These are phyloP conservation scores for Tolypeutes matacus DNA, from an alignment of 2,797 vertebrate genomes.

Conservation along the genomic window DNA sequence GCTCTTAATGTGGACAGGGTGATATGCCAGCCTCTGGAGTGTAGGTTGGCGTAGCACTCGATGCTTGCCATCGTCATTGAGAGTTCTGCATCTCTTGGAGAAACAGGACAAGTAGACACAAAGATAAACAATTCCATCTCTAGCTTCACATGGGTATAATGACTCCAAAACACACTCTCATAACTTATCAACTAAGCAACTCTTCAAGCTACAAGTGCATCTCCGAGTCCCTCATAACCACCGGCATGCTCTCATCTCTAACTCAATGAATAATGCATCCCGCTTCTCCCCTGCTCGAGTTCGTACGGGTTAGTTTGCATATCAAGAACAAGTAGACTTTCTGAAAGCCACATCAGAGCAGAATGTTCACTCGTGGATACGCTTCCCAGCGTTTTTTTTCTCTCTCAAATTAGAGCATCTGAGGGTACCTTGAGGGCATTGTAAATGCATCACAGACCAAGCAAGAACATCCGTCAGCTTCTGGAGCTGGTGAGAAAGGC, in stretches of 20 bases:
- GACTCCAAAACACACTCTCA: neutral
- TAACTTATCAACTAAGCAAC: conserved; percentile 12
- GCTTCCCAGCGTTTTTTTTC: neutral
- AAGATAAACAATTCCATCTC: neutral
- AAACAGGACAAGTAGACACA: neutral
- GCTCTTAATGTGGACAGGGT: neutral
- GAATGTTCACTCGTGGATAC: neutral
- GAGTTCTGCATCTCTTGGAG: neutral
- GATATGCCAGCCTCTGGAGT: neutral
- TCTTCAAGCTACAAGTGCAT: neutral
- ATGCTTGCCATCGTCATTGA: neutral
- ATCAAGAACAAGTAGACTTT: conserved; percentile 45
- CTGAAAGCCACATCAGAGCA: conserved; percentile 45
- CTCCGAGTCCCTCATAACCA: neutral
- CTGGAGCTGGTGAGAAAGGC: neutral
- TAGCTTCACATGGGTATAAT: neutral
- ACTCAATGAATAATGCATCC: conserved; percentile 58
- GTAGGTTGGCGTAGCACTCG: neutral
- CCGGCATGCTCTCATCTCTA: neutral
- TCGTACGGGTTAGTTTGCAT: conserved; percentile 38
- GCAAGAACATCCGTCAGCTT: accelerated
- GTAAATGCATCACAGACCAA: neutral
- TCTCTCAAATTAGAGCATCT: conserved; percentile 11
- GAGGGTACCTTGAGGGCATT: neutral
- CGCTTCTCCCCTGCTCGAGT: neutral